Evolutionary conservation across 2,113 vertebrate species (phyloP).

Genomic region (Semnornis frantzii): DNA sequence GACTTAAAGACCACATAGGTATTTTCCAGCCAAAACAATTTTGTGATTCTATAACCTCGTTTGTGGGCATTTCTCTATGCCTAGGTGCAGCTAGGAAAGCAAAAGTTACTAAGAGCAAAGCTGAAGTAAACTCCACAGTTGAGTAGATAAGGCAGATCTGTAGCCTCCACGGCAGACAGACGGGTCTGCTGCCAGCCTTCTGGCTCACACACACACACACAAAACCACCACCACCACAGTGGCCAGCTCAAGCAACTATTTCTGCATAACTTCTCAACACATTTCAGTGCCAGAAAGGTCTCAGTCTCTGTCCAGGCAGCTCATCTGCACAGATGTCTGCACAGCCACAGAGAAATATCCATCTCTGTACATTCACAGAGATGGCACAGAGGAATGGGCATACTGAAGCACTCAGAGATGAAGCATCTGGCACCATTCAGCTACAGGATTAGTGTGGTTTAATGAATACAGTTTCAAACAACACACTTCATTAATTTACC

Average conservation of each 20-base stretch:
- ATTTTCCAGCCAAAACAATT: too few relatives aligned
- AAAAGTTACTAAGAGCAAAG: background rate
- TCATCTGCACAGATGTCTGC: conserved; percentile 9
- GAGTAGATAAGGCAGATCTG: background rate
- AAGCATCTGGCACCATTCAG: background rate
- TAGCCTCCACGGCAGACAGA: background rate
- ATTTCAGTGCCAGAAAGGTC: background rate
- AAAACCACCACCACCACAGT: background rate
- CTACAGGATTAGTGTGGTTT: background rate
- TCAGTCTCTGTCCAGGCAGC: background rate
- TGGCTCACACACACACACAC: background rate
- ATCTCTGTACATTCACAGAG: background rate
- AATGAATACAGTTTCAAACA: background rate
- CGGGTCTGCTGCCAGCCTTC: background rate
- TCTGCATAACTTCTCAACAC: background rate
- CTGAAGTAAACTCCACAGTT: background rate
- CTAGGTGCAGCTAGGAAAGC: background rate
- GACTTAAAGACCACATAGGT: too few relatives aligned
- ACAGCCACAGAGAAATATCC: background rate
- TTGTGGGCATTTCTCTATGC: background rate
- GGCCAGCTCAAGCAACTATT: background rate
- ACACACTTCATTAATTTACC: background rate
- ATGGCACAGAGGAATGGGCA: background rate
- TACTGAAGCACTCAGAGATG: background rate
- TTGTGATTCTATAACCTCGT: background rate